Percentiles rank a stretch among this genome's conserved stretches.
phyloP scores from a whole-genome alignment of 2,113 vertebrate species.

The Lota lota region DNA sequence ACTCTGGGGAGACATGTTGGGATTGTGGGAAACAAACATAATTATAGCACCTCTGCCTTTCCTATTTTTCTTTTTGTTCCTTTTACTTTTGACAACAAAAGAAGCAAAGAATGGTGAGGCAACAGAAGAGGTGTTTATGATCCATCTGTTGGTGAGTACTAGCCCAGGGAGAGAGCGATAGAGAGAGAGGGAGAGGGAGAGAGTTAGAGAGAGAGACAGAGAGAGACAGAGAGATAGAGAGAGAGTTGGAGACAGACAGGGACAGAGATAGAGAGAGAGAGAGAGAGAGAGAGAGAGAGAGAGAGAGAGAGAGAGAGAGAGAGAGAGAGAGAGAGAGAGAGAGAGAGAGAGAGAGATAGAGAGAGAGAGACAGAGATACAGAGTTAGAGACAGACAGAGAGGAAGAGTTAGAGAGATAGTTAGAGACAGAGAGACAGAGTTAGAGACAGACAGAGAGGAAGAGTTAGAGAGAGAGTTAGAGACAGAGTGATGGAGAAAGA shows the following conservation, averaged over 20 bases:
- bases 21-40: slow-evolving; percentile 66
- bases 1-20: slow-evolving; percentile 56
- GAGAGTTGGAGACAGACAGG: slow-evolving; percentile 24
- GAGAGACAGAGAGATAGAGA: slow-evolving; percentile 25
- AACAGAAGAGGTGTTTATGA: slow-evolving; percentile 48
- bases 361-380: too few relatives aligned
- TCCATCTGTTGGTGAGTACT: slow-evolving; percentile 41
- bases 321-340: too few relatives aligned
- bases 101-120: slow-evolving; percentile 15
- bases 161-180: slow-evolving; percentile 36
- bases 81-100: slow-evolving; percentile 45
- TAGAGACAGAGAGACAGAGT: too few relatives aligned
- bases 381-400: too few relatives aligned
- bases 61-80: too few relatives aligned
- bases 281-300: slow-evolving; percentile 34
- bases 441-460: too few relatives aligned
- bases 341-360: too few relatives aligned
- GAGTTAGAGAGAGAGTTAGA: too few relatives aligned
- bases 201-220: slow-evolving; percentile 19
- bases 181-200: not conserved
- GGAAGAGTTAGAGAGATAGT: too few relatives aligned
- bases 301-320: too few relatives aligned
- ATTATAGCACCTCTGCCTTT: slow-evolving; percentile 58
- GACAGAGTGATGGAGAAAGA: too few relatives aligned
- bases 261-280: slow-evolving; percentile 20